A percentile compares a stretch with the other conserved stretches of the same genome.
Evolutionary conservation across 2,888 invertebrate genomes (phyloP).

Genomic region (Pantelozetes paolii): DNA sequence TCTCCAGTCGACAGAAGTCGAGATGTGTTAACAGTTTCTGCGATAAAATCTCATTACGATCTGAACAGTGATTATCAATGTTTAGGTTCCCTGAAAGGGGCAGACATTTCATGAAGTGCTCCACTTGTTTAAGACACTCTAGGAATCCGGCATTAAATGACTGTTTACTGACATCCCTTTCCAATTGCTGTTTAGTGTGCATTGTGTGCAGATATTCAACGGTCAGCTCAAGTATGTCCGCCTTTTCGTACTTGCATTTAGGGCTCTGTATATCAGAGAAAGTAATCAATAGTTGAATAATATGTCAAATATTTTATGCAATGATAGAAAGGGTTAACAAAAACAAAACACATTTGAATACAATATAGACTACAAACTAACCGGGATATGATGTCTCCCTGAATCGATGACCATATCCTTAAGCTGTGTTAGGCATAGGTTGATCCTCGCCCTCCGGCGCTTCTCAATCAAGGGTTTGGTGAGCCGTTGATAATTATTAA

Average conservation of each 20-base stretch:
- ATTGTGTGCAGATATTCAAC: constrained; percentile 43
- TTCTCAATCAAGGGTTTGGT: constrained; percentile 44
- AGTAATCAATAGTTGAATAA: too few species aligned
- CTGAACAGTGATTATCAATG: background rate
- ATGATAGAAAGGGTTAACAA: too few species aligned
- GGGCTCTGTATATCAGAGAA: constrained; percentile 32
- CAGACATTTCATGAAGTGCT: constrained; percentile 10
- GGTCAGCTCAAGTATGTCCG: constrained; percentile 45
- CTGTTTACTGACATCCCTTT: background rate
- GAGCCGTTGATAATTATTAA: constrained; percentile 1
- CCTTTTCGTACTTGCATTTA: constrained; percentile 44
- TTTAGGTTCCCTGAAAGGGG: background rate
- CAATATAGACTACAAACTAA: background rate
- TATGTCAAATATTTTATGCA: too few species aligned
- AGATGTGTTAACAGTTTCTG: constrained; percentile 16
- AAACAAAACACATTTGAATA: too few species aligned
- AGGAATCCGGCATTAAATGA: constrained; percentile 16
- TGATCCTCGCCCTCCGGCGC: constrained; percentile 45
- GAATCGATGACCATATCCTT: constrained; percentile 44
- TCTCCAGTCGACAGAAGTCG: background rate
- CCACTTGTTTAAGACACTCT: constrained; percentile 33
- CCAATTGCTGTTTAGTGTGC: background rate
- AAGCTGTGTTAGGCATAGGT: constrained; percentile 42
- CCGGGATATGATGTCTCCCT: constrained; percentile 35
- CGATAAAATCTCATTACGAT: background rate